Evolutionary conservation across 2,797 vertebrate genomes (phyloP).

Genomic region (Amazona ochrocephala): DNA sequence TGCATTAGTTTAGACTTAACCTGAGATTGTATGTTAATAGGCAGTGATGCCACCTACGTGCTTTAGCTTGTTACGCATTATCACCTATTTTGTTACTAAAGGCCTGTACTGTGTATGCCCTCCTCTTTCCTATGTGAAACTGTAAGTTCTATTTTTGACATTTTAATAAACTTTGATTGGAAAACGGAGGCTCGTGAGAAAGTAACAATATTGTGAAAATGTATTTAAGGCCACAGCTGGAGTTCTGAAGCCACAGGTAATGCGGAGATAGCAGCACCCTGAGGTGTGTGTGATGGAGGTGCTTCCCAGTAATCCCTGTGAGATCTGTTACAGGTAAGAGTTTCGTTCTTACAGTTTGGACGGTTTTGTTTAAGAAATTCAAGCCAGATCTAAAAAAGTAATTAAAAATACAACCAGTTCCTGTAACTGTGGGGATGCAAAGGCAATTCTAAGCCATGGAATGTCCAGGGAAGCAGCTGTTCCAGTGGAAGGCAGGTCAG

Average conservation of each 20-base stretch:
- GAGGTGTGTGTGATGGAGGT: rapidly evolving
- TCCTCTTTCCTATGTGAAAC: conserved; percentile 19
- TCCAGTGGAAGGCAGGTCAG: background rate
- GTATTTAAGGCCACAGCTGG: background rate
- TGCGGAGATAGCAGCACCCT: background rate
- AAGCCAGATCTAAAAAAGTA: background rate
- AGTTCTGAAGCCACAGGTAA: background rate
- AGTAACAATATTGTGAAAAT: background rate
- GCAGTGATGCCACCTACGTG: background rate
- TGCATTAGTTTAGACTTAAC: conserved; percentile 72
- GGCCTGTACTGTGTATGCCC: conserved; percentile 47
- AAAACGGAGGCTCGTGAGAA: conserved; percentile 15
- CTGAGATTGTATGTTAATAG: conserved; percentile 48
- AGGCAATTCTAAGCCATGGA: background rate
- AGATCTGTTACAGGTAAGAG: background rate
- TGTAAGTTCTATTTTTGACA: conserved; percentile 73
- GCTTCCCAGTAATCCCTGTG: rapidly evolving
- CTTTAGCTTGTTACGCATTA: conserved; percentile 35
- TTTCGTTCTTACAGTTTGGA: rapidly evolving
- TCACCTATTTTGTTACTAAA: conserved; percentile 51
- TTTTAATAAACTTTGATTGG: conserved; percentile 79
- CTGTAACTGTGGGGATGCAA: rapidly evolving
- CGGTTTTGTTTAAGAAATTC: background rate
- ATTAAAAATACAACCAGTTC: rapidly evolving
- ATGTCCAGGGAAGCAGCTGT: rapidly evolving